These are phyloP conservation scores for Microtus pennsylvanicus DNA, from an alignment of 2,113 vertebrate genomes.

Conservation along the genomic window DNA sequence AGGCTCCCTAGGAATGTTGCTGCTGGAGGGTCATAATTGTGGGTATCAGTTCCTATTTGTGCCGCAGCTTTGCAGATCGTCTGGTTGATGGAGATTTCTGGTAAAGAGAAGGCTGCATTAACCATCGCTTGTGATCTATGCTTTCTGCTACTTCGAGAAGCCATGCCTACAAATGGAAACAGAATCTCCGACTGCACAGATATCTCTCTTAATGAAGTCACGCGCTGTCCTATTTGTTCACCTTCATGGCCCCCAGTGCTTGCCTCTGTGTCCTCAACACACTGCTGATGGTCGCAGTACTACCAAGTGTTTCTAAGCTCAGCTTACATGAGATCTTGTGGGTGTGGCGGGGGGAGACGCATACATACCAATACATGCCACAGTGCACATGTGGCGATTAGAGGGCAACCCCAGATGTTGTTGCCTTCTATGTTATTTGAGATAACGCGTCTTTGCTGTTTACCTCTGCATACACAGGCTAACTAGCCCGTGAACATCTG, in stretches of 20 bases:
- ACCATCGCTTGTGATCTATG: neutral
- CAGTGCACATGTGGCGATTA: too few relatives aligned
- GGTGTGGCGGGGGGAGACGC: neutral
- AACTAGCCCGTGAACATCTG: neutral
- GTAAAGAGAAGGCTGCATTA: neutral
- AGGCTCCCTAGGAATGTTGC: neutral
- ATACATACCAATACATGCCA: neutral
- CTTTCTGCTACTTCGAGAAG: neutral
- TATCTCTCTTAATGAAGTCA: neutral
- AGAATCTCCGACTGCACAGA: neutral
- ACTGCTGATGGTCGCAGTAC: neutral
- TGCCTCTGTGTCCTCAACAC: neutral
- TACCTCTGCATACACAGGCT: neutral
- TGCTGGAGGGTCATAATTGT: neutral
- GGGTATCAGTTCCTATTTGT: conserved; percentile 32
- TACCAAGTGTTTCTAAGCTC: neutral
- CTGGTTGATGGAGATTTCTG: conserved; percentile 13
- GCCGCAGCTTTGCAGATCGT: neutral
- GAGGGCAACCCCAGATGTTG: neutral
- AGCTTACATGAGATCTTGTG: neutral
- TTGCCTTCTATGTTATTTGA: neutral
- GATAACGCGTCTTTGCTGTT: neutral
- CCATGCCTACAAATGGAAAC: neutral
- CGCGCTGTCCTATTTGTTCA: rapidly evolving
- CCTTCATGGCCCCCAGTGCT: neutral